Base-by-base conservation (phyloP, 2,888 invertebrate genomes). In the Eurytoma adleriae region DNA sequence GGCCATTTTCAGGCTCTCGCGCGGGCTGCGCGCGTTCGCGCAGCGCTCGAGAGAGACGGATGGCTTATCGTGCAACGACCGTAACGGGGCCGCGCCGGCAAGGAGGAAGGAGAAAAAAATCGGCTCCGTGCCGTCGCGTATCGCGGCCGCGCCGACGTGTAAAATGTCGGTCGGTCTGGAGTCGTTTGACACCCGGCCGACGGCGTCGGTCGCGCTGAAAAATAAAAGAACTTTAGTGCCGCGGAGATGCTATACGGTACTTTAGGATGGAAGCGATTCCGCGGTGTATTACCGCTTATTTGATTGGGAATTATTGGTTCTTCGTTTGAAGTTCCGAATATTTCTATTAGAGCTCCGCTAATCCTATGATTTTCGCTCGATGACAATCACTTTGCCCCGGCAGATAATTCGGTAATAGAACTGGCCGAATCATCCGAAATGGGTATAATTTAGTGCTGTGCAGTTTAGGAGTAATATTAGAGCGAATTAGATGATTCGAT, bases 101-200 rank as follows among this genome's bases (percentile, higher is more conserved):
- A 14, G 24, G 14, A 24, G 40, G 20, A 27, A 30, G 71, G 10
- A 40, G 48, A 12, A 27, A 61, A 71, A 69, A 69, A 56, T 69
- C 61, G 24, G 16, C 24, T 10, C 7, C 18, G 2, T 20, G 14
- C 13, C 18, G 50, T 20, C 50, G 50, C n/a, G 4, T 48, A 70
- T 71, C 52, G 27, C 12, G 20, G 50, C 2, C 56, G 27, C 68
- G 56, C 27, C n/a, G 68, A 30, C 56, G 68, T 27, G 68, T 69
- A 56, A 18, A 56, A 69, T 14, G 56, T 7, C 66, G 50, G 66
- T 40, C 66, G 50, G 50, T 54, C 54, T 2, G 54, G 54, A n/a
- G 3, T 16, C 54, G 16, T 54, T 16, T 54, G n/a, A 54, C 54
- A 16, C n/a, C 13, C 1, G 4, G 0, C 40, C 40, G 40, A 10